Evolutionary conservation across 92 coral and sea anemone species (phyloP), one percentile per base, ranked within the genome.

Genomic region (Isaurus tuberculatus): DNA sequence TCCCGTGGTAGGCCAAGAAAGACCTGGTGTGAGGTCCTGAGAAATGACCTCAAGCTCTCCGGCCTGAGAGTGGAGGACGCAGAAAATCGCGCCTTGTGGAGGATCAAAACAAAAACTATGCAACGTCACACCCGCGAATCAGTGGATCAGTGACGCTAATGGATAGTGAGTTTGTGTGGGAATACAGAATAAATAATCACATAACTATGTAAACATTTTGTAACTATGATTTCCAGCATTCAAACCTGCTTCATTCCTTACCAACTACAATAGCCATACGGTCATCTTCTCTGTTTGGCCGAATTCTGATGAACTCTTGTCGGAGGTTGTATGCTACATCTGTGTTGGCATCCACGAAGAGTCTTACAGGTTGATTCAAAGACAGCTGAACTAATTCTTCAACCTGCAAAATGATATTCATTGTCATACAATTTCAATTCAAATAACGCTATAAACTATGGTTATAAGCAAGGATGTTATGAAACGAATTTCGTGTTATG

Each of bases 251-350:
- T 7, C 0, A 14, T 68, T 49, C 20, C 28, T 25, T 85, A 96
- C 99, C 99, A 88, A 94, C 86, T 15, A 94, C 95, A 55, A 96
- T 79, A 2, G 99, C 98, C 67, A 91, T 72, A 29, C 99, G 92
- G 28, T 94, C 99, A 0, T 92, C 94, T 46, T 94, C 98, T 79
- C 99, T 88, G 91, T 89, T 94, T 48, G 89, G 73, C 42, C 97
- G 88, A 81, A 96, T 94, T 83, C 99, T 89, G 17, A 96, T 81
- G 77, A 96, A 96, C 85, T 96, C 99, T 69, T 96, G 99, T 25
- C 98, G 86, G 49, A 96, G 79, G 74, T 96, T 96, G 68, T 94
- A 86, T 20, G 99, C 99, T 53, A 96, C 99, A 27, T 96, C 98
- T 1, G 99, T 96, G 85, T 91, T 92, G 68, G 92, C 94, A 69